Evolutionary conservation across 2,113 vertebrate genomes (phyloP).

Genomic region (Probosciger aterrimus): DNA sequence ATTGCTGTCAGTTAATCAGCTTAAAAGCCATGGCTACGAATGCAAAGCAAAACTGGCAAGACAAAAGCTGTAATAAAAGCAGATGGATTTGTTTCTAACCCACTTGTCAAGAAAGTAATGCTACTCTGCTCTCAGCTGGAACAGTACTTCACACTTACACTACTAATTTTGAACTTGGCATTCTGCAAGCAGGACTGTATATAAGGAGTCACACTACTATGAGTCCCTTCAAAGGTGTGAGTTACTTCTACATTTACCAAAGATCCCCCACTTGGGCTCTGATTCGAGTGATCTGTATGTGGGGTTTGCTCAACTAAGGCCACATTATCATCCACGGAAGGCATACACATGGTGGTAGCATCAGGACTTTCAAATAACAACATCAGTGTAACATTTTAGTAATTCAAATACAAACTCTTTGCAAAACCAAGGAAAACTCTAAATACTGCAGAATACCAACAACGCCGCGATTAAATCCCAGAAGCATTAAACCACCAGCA

Average conservation of each 20-base stretch:
- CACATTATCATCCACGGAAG: neutral
- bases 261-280: neutral
- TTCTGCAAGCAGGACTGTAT: neutral
- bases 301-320: neutral
- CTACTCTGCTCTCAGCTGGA: neutral
- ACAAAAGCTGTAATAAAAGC: neutral
- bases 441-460: neutral
- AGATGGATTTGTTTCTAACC: neutral
- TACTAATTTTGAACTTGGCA: neutral
- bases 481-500: neutral
- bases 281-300: rapidly evolving
- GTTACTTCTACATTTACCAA: neutral
- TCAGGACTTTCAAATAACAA: neutral
- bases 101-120: neutral
- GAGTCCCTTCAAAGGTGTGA: neutral
- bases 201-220: rapidly evolving
- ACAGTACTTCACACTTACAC: neutral
- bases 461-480: neutral
- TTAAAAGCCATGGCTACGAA: neutral
- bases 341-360: neutral
- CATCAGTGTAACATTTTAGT: rapidly evolving
- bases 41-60: neutral
- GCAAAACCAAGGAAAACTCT: neutral
- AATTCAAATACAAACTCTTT: neutral
- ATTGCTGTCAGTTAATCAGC: neutral